Evolutionary conservation across 2,113 vertebrate species (phyloP), one percentile per base, ranked within the genome.

Genomic region (Mastomys coucha): DNA sequence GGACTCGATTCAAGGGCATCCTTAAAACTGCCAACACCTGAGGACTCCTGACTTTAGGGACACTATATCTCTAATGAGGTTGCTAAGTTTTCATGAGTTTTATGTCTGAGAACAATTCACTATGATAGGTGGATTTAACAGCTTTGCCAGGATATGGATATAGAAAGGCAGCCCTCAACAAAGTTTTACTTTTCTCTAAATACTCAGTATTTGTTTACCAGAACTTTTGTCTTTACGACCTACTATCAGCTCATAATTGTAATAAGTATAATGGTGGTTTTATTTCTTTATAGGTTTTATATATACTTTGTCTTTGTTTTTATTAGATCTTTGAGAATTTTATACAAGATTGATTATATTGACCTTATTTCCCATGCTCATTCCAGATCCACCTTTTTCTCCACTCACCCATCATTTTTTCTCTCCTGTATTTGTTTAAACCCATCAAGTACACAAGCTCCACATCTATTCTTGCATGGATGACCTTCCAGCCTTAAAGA

Each of bases 21-120:
- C 86, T 94, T 93, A 95, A 95, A 97, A 97, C 42, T 93, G 87
- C 86, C 78, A 39, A 84, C 13, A 91, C 86, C 85, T 89, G 39
- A 75, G 56, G 89, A 86, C 56, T 67, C 84, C 85, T 86, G 39
- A 60, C 77, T 75, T 95, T 28, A 39, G 80, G 31, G 16, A 51
- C 45, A 58, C 60, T 56, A 1, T 14, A 12, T 80, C 39, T 67
- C 76, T 94, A 51, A 92, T 20, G 28, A 78, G 11, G 7, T 58
- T 58, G 26, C 26, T 65, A 26, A 73, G 42, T 56, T 10, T 88
- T 51, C 51, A n/a, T 88, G 45, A 70, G 19, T 28, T 42, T 49
- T 80, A 9, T 75, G 3, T 87, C 19, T 53, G 51, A 89, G 53
- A 81, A 56, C 67, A n/a, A 13, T 20, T 93, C 45, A 28, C 56